phyloP scores from a whole-genome alignment of 2,888 invertebrate species.

The Tanytarsus gracilentus region DNA sequence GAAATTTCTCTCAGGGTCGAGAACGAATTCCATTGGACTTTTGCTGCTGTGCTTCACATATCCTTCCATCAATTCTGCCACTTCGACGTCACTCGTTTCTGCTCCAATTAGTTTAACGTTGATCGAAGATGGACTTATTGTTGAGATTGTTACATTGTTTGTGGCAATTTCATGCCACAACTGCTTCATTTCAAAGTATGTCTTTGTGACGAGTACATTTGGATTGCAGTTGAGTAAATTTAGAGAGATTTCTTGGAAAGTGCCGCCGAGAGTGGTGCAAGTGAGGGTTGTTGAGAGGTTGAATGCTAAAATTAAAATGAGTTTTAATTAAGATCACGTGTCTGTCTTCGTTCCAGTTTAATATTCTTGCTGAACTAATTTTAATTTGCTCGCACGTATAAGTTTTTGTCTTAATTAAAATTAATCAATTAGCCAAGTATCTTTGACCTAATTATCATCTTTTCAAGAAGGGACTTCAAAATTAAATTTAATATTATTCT shows the following conservation, averaged over 20 bases:
- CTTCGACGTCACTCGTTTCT: background rate
- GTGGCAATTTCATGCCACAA: conserved; percentile 12
- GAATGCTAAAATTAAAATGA: background rate
- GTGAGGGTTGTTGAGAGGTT: background rate
- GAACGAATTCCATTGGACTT: background rate
- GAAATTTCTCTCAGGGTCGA: conserved; percentile 5
- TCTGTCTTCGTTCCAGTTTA: background rate
- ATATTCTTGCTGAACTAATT: no score
- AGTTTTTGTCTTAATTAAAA: no score
- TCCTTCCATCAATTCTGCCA: background rate
- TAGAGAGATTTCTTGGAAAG: background rate
- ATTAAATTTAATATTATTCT: no score
- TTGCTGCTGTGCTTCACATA: background rate
- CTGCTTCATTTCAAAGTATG: conserved; percentile 2
- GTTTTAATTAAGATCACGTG: background rate
- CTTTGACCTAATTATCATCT: no score
- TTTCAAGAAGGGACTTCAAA: no score
- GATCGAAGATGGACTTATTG: background rate
- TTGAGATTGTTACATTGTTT: conserved; percentile 7
- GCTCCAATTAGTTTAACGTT: background rate
- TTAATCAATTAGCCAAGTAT: no score
- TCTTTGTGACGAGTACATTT: conserved; percentile 17
- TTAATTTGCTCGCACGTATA: no score
- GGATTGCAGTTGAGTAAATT: conserved; percentile 20
- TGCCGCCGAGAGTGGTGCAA: conserved; percentile 4